Conservation (phyloP, 2,888 invertebrate species). For the Eilema caniola region DNA sequence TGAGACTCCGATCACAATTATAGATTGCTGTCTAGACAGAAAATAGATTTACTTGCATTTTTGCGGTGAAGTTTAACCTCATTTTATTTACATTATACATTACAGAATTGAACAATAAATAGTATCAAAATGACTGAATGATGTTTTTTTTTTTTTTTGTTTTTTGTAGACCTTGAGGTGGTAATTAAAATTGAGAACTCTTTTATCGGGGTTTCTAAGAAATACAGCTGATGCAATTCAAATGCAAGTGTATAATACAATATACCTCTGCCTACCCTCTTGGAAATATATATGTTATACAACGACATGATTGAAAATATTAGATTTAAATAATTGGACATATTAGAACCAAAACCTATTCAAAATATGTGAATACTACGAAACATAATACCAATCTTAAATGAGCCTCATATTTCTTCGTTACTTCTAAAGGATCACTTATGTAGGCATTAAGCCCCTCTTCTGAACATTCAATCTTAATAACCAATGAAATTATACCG, state of each 20-base stretch:
- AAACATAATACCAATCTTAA: not conserved
- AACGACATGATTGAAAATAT: too few relatives aligned
- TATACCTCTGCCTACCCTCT: too few relatives aligned
- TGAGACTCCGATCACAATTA: not conserved
- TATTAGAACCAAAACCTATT: not conserved
- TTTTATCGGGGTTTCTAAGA: too few relatives aligned
- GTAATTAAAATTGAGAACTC: too few relatives aligned
- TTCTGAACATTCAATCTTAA: constrained; percentile 3
- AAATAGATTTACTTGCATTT: not conserved
- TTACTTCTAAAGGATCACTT: not conserved
- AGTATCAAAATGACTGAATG: not conserved
- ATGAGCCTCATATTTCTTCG: not conserved
- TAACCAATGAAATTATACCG: constrained; percentile 5
- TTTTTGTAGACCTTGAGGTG: too few relatives aligned
- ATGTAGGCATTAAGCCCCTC: not conserved
- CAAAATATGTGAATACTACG: not conserved
- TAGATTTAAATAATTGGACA: not conserved
- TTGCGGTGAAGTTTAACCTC: not conserved
- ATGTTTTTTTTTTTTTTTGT: too few relatives aligned
- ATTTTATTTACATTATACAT: not conserved
- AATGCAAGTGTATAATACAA: too few relatives aligned
- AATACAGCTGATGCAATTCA: too few relatives aligned
- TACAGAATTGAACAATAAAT: not conserved
- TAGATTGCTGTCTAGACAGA: not conserved
- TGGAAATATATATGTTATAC: too few relatives aligned